A percentile compares a stretch with the other conserved stretches of the same genome.
phyloP scores from a whole-genome alignment of 2,113 vertebrate species.

The Ceyx cyanopectus region DNA sequence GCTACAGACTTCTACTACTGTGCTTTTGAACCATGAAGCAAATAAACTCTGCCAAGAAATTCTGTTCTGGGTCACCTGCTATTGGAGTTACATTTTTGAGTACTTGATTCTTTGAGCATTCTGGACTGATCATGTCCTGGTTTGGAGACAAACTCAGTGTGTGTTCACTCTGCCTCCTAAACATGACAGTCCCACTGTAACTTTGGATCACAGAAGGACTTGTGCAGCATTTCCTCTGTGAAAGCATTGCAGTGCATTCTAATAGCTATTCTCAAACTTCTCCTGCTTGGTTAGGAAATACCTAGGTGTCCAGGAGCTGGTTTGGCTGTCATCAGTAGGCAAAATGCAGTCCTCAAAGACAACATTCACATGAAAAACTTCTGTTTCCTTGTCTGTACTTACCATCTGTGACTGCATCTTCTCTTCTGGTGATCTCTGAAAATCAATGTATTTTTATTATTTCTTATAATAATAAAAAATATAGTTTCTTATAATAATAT shows the following conservation, averaged over 20 bases:
- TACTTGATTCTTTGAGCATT: not conserved
- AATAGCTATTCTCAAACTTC: not conserved
- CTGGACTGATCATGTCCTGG: not conserved
- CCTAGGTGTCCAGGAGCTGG: not conserved
- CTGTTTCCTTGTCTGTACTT: not conserved
- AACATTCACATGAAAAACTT: not conserved
- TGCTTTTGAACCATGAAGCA: not conserved
- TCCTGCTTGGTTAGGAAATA: not conserved
- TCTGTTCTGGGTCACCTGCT: not conserved
- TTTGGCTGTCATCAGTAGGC: not conserved
- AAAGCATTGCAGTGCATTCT: not conserved
- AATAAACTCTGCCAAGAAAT: not conserved
- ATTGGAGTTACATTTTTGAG: not conserved
- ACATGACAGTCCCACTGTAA: not conserved
- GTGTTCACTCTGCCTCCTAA: not conserved
- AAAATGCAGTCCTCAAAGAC: not conserved
- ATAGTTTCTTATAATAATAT: not conserved
- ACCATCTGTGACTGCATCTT: conserved; percentile 30
- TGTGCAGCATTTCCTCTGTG: not conserved
- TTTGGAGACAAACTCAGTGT: not conserved
- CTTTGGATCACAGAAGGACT: not conserved
- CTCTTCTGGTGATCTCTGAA: conserved; percentile 35
- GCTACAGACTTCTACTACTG: not conserved
- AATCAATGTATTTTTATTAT: conserved; percentile 1
- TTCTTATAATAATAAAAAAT: not conserved